phyloP scores from a whole-genome alignment of 2,797 vertebrate species.

The Acanthurus tractus region DNA sequence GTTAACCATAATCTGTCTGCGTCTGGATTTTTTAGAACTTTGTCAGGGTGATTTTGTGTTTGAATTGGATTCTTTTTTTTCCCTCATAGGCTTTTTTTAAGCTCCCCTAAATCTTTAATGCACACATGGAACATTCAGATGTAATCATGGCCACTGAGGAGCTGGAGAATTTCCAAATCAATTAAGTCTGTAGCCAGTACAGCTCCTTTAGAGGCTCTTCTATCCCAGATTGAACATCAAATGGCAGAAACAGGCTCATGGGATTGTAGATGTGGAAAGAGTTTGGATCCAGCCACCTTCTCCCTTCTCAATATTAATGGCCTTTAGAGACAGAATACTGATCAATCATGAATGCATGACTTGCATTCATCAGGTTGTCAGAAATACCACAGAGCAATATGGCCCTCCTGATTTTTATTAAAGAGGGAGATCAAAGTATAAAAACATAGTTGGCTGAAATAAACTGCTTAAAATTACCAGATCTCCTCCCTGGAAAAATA shows the following conservation, averaged over 20 bases:
- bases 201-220: constrained; percentile 39
- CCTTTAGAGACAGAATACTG: background rate
- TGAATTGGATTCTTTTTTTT: constrained; percentile 16
- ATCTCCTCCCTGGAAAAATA: too few relatives aligned
- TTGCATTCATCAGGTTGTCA: too few relatives aligned
- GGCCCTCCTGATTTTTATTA: too few relatives aligned
- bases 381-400: too few relatives aligned
- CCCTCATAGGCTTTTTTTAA: constrained; percentile 32
- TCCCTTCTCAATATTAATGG: constrained; percentile 12
- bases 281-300: constrained; percentile 11
- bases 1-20: constrained; percentile 8
- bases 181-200: constrained; percentile 41
- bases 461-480: too few relatives aligned
- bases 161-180: constrained; percentile 57
- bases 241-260: constrained; percentile 3
- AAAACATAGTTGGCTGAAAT: too few relatives aligned
- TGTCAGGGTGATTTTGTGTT: constrained; percentile 19
- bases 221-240: constrained; percentile 32
- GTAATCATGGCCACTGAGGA: constrained; percentile 39
- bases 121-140: constrained; percentile 41
- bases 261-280: background rate
- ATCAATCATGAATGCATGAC: background rate
- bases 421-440: too few relatives aligned
- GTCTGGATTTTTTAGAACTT: constrained; percentile 61
- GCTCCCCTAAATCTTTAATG: constrained; percentile 52